Evolutionary conservation across 2,797 vertebrate genomes (phyloP).

Genomic region (Acrocephalus scirpaceus): DNA sequence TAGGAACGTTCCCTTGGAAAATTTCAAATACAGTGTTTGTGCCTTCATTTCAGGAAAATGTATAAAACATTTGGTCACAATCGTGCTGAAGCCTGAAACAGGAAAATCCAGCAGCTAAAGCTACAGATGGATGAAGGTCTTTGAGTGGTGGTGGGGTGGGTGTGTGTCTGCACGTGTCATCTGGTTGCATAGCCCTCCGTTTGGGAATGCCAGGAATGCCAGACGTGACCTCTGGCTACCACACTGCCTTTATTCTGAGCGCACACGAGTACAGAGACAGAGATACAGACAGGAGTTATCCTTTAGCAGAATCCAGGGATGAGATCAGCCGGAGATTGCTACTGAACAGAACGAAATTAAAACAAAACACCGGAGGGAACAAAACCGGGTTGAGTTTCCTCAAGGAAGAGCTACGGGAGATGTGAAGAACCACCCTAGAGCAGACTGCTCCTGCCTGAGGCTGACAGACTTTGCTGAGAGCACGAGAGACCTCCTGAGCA

Average conservation of each 20-base stretch:
- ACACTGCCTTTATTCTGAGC: background rate
- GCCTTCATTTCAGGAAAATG: conserved; percentile 80
- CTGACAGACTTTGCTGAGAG: background rate
- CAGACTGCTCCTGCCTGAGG: background rate
- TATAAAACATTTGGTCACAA: conserved; percentile 93
- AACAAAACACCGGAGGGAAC: background rate
- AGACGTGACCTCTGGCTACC: background rate
- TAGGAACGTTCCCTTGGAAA: conserved; percentile 16
- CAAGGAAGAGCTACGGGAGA: conserved; percentile 41
- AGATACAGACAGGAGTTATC: background rate
- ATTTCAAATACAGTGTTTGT: conserved; percentile 82
- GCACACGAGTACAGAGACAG: conserved; percentile 25
- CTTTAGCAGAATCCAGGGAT: conserved; percentile 56
- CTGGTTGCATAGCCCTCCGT: conserved; percentile 91
- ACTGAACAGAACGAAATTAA: background rate
- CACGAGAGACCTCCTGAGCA: background rate
- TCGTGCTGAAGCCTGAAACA: conserved; percentile 88
- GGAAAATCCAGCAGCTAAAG: conserved; percentile 83
- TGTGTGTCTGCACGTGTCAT: conserved; percentile 76
- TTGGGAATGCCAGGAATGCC: conserved; percentile 29
- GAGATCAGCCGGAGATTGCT: conserved; percentile 30
- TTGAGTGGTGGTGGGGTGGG: background rate
- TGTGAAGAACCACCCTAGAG: background rate
- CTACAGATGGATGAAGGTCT: conserved; percentile 78
- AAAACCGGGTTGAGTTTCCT: background rate